Base-by-base conservation (phyloP, 2,888 invertebrate genomes). In the Geophilus truncorum region DNA sequence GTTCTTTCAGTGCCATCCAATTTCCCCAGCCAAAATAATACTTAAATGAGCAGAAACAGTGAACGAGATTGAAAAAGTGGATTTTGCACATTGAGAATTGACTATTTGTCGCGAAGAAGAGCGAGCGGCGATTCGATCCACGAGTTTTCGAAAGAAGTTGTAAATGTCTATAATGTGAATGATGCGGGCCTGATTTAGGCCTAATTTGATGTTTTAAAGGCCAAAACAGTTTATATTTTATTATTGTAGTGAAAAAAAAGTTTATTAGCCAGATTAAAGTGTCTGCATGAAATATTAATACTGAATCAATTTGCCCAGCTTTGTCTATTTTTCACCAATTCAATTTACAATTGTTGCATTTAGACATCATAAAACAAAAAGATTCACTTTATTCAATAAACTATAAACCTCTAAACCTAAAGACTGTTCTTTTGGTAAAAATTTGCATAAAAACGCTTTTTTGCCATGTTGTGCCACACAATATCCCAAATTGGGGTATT, bases 1-100 rank as follows among this genome's bases (percentile, higher is more conserved):
- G 70, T 70, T 70, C 70, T 70, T 70, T 70, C 25, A 70, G 70
- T 70, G 70, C 70, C 70, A 70, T 70, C 51, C 18, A n/a, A n/a
- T 51, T 51, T n/a, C 51, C 51, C 18, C 18, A 51, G 51, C 51
- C 51, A 51, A 51, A 51, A 51, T 51, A 51, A 40, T 15, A 51
- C 18, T 18, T 51, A 21, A n/a, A n/a, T 45, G 45, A 45, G n/a
- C 32, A 32, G 18, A 45, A n/a, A 45, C 45, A 15, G 15, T n/a
- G n/a, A 51, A 51, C 51, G 51, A n/a, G n/a, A 51, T 45, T n/a
- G n/a, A 45, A 45, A 7, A 51, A 51, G 51, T 18, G 51, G 40
- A 40, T 40, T 40, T 40, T n/a, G 40, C 12, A n/a, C n/a, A n/a
- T n/a, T 4, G 40, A 40, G 4, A 40, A 40, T n/a, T 40, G 40